Evolutionary conservation across 1,140 invertebrate species (phyloP).

Genomic region (Onthophagus taurus): DNA sequence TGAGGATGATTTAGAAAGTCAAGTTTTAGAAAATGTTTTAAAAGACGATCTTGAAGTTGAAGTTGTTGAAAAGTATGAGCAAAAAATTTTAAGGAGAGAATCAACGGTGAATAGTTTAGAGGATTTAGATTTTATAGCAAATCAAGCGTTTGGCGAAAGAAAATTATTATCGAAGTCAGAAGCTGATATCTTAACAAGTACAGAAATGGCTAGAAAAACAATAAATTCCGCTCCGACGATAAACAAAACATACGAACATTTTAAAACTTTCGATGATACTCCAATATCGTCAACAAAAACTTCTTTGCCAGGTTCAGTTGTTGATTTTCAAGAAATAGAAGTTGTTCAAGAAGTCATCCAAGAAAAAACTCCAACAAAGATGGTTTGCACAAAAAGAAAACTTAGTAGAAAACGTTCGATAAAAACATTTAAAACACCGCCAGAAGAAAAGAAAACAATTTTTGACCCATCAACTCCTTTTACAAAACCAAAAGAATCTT

Average conservation of each 20-base stretch:
- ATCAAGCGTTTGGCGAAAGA: constrained; percentile 14
- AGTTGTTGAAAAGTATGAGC: not conserved
- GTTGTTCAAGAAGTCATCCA: constrained; percentile 10
- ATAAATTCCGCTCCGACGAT: constrained; percentile 28
- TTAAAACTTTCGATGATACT: constrained; percentile 10
- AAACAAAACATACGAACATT: constrained; percentile 19
- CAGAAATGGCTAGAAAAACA: constrained; percentile 21
- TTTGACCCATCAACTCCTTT: constrained; percentile 22
- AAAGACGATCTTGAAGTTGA: not conserved
- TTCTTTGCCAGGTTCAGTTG: constrained; percentile 14
- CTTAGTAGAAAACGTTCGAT: constrained; percentile 7
- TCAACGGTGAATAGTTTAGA: constrained; percentile 16
- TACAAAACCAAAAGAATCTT: constrained; percentile 52
- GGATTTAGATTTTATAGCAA: constrained; percentile 16
- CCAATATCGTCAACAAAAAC: not conserved
- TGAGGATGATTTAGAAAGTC: not conserved
- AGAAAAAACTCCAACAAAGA: constrained; percentile 7
- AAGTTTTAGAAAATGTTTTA: constrained; percentile 1
- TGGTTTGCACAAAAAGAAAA: constrained; percentile 3
- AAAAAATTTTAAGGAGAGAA: constrained; percentile 1
- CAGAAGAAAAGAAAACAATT: constrained; percentile 3
- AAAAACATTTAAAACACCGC: constrained; percentile 1
- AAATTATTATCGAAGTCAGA: constrained; percentile 16
- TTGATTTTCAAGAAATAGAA: constrained; percentile 10
- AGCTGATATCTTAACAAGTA: constrained; percentile 11